Conservation (phyloP, 2,113 vertebrate genomes). For the Dascyllus trimaculatus region DNA sequence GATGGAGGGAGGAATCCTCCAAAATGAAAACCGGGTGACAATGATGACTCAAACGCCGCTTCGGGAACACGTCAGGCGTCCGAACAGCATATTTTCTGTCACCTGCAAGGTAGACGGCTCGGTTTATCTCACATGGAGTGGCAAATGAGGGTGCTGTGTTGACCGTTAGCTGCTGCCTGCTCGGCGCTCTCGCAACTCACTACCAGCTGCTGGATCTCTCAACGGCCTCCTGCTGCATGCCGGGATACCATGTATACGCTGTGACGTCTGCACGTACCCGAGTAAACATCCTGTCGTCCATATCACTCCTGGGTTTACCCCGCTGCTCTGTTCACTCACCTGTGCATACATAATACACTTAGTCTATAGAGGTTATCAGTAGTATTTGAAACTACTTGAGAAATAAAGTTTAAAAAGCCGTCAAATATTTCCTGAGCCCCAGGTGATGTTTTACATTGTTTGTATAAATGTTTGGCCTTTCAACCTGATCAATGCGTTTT, state of each 20-base stretch:
- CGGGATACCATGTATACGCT: conserved; percentile 67
- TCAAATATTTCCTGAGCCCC: too few relatives aligned
- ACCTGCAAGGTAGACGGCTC: conserved; percentile 60
- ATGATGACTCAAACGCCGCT: conserved; percentile 83
- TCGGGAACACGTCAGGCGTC: conserved; percentile 66
- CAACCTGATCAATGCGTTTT: too few relatives aligned
- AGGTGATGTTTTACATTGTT: too few relatives aligned
- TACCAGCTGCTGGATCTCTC: conserved; percentile 76
- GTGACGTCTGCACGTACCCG: conserved; percentile 69
- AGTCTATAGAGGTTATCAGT: too few relatives aligned
- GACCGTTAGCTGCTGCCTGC: conserved; percentile 64
- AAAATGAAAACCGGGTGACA: conserved; percentile 80
- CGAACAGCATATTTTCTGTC: conserved; percentile 85
- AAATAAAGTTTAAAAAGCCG: too few relatives aligned
- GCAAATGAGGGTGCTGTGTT: conserved; percentile 50
- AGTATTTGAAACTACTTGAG: too few relatives aligned
- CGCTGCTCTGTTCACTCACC: too few relatives aligned
- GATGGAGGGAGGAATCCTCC: conserved; percentile 90
- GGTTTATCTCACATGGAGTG: conserved; percentile 73
- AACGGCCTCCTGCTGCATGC: conserved; percentile 81
- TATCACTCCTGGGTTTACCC: neutral
- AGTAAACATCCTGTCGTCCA: conserved; percentile 58
- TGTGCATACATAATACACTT: too few relatives aligned
- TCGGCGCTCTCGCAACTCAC: conserved; percentile 72
- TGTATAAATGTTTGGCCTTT: too few relatives aligned